phyloP scores from a whole-genome alignment of 2,797 vertebrate genomes.

The Siniperca obscura region DNA sequence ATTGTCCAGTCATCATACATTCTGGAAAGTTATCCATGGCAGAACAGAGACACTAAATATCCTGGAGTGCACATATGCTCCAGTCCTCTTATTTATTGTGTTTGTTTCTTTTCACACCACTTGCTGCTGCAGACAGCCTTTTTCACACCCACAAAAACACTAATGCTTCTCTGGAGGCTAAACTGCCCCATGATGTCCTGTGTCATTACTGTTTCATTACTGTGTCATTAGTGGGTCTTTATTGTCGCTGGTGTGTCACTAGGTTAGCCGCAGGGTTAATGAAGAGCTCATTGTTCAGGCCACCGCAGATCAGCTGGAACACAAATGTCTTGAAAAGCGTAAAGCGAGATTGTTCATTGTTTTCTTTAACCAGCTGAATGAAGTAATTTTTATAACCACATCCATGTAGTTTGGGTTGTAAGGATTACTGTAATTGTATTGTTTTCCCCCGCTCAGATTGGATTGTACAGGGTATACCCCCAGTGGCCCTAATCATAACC shows the following conservation, averaged over 20 bases:
- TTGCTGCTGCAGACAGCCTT: slow-evolving; percentile 26
- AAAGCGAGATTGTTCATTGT: not conserved
- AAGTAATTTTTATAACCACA: slow-evolving; percentile 33
- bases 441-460: not conserved
- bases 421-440: slow-evolving; percentile 34
- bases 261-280: slow-evolving; percentile 53
- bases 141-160: slow-evolving; percentile 9
- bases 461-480: slow-evolving; percentile 16
- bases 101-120: slow-evolving; percentile 34
- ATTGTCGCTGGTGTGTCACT: slow-evolving; percentile 49
- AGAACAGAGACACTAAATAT: slow-evolving; percentile 28
- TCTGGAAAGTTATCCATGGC: slow-evolving; percentile 8
- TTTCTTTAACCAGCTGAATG: slow-evolving; percentile 35
- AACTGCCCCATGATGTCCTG: slow-evolving; percentile 45
- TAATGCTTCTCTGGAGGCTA: slow-evolving; percentile 45
- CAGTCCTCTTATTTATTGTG: slow-evolving; percentile 33
- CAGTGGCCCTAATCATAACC: slow-evolving; percentile 51
- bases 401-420: slow-evolving; percentile 15
- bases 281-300: slow-evolving; percentile 52
- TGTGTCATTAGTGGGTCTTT: slow-evolving; percentile 64
- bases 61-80: slow-evolving; percentile 12
- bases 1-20: not conserved
- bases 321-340: slow-evolving; percentile 46
- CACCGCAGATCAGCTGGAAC: slow-evolving; percentile 18
- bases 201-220: slow-evolving; percentile 68